Conservation (phyloP, 2,797 vertebrate species). For the Dromococcyx pavoninus region DNA sequence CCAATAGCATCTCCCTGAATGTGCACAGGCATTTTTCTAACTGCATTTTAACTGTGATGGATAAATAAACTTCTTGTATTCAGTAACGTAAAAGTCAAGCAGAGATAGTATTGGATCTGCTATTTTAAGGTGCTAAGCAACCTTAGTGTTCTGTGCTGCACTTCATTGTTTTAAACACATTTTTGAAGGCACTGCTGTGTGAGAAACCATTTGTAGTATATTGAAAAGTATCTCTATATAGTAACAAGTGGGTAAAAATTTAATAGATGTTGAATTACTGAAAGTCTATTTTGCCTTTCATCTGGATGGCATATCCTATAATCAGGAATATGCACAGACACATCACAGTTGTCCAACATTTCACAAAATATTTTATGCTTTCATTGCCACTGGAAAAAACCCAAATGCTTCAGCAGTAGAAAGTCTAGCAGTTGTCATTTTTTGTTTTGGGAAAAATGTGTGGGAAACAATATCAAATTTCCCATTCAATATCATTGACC, state of each 20-base stretch:
- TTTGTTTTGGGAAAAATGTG: not conserved
- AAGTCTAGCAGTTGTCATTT: not conserved
- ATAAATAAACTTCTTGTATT: not conserved
- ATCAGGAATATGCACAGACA: not conserved
- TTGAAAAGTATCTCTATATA: not conserved
- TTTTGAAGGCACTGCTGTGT: not conserved
- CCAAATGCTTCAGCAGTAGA: not conserved
- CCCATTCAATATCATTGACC: not conserved
- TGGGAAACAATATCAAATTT: not conserved
- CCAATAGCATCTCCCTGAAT: not conserved
- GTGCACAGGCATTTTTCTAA: not conserved
- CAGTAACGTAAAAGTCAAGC: not conserved
- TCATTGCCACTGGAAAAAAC: not conserved
- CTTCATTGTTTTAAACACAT: not conserved
- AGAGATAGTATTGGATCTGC: not conserved
- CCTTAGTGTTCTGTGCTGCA: not conserved
- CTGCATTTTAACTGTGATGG: not conserved
- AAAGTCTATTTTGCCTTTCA: not conserved
- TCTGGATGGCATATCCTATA: not conserved
- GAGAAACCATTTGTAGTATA: not conserved
- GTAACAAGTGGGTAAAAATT: not conserved
- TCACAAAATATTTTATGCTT: not conserved
- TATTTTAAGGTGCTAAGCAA: not conserved
- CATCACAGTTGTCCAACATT: not conserved
- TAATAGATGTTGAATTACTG: not conserved